Percentiles rank a stretch among this genome's conserved stretches.
phyloP scores from a whole-genome alignment of 30 jellyfish, hydroid and myxozoan species.

The Sanderia malayensis region DNA sequence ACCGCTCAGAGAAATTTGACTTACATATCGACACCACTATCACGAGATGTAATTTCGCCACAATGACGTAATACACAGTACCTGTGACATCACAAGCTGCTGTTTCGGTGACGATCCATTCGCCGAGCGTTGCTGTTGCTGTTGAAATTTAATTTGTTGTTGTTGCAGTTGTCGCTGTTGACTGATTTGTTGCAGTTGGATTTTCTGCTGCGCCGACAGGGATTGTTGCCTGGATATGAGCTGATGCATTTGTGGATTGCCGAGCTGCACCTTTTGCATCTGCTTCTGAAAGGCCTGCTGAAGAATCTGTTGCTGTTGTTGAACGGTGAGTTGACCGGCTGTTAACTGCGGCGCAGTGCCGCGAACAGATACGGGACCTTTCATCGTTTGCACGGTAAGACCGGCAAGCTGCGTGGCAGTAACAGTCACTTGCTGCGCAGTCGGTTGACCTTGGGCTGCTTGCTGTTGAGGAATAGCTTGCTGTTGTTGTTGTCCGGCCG shows the following conservation, averaged over 20 bases:
- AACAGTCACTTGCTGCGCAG: slow-evolving; percentile 58
- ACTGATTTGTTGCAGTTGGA: slow-evolving; percentile 76
- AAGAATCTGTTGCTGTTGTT: slow-evolving; percentile 85
- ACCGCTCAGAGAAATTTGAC: too few relatives aligned
- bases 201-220: slow-evolving; percentile 80
- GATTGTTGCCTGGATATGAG: slow-evolving; percentile 88
- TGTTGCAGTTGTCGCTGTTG: slow-evolving; percentile 87
- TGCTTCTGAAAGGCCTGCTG: slow-evolving; percentile 85
- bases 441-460: slow-evolving; percentile 31
- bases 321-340: slow-evolving; percentile 70
- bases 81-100: slow-evolving; percentile 95
- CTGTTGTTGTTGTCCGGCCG: slow-evolving; percentile 60
- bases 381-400: slow-evolving; percentile 89
- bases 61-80: too few relatives aligned
- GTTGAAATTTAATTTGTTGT: slow-evolving; percentile 84
- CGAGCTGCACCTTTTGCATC: slow-evolving; percentile 67
- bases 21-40: too few relatives aligned
- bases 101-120: slow-evolving; percentile 76
- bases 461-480: slow-evolving; percentile 57
- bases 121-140: slow-evolving; percentile 83
- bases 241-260: slow-evolving; percentile 84
- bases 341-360: slow-evolving; percentile 85
- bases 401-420: slow-evolving; percentile 71
- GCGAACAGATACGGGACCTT: slow-evolving; percentile 78
- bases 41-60: neutral